A percentile compares a stretch with the other conserved stretches of the same genome.
These are phyloP conservation scores for Vimba vimba DNA, from an alignment of 2,113 vertebrate species.

Conservation along the genomic window DNA sequence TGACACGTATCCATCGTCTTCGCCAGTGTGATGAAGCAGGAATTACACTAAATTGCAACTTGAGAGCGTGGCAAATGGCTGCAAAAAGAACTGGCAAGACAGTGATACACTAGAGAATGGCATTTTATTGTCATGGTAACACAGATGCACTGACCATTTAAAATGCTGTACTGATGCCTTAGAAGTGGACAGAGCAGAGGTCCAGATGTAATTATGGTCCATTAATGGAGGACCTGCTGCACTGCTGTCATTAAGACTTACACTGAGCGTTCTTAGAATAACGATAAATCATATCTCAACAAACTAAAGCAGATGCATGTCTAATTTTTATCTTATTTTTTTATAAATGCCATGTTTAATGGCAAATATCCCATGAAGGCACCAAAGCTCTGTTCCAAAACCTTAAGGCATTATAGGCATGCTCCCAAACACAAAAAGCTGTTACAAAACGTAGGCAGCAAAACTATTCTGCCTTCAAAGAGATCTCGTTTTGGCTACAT, in stretches of 20 bases:
- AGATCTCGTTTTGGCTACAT: not conserved
- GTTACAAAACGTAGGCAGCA: not conserved
- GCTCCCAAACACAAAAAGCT: not conserved
- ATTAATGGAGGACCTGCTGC: not conserved
- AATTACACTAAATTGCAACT: conserved; percentile 13
- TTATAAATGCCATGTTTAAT: not conserved
- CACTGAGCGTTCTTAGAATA: not conserved
- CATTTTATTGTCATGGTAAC: conserved; percentile 20
- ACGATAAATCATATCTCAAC: not conserved
- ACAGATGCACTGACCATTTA: not conserved
- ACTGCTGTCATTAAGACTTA: conserved; percentile 6
- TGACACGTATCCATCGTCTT: not conserved
- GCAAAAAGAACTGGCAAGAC: conserved; percentile 3
- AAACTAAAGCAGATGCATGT: not conserved
- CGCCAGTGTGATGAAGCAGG: not conserved
- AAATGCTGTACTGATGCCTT: not conserved
- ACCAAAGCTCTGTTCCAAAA: not conserved
- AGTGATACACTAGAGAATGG: not conserved
- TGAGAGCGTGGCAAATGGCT: conserved; percentile 1
- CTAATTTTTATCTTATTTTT: not conserved
- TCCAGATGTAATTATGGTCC: conserved; percentile 36
- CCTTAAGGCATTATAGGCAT: conserved; percentile 9
- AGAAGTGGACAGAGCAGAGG: not conserved
- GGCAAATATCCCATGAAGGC: not conserved
- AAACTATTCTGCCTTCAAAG: not conserved